phyloP scores from a whole-genome alignment of 2,888 invertebrate genomes.

The Hyalella azteca region DNA sequence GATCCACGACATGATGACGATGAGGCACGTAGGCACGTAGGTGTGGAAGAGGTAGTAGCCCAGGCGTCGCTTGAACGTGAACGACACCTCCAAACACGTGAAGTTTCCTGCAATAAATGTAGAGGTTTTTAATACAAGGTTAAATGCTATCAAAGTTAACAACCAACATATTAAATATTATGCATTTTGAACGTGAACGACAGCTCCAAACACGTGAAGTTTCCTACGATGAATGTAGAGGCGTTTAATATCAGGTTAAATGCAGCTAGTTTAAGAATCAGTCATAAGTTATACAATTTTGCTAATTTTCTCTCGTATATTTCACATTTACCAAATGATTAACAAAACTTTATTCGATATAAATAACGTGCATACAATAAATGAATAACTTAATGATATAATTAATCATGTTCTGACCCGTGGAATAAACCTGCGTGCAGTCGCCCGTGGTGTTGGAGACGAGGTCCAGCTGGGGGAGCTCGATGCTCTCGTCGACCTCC shows the following conservation, averaged over 20 bases:
- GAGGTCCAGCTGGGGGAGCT: slow-evolving; percentile 59
- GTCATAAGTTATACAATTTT: too few relatives aligned
- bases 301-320: too few relatives aligned
- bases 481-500: slow-evolving; percentile 87
- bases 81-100: slow-evolving; percentile 88
- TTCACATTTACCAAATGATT: too few relatives aligned
- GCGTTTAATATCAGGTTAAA: background rate
- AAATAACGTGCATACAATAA: too few relatives aligned
- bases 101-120: slow-evolving; percentile 74
- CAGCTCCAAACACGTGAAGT: background rate
- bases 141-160: too few relatives aligned
- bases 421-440: slow-evolving; percentile 59
- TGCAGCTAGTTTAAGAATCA: too few relatives aligned
- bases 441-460: slow-evolving; percentile 59
- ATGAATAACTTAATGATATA: too few relatives aligned
- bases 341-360: too few relatives aligned
- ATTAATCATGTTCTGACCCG: slow-evolving; percentile 58
- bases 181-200: background rate
- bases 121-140: too few relatives aligned
- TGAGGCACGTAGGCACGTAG: slow-evolving; percentile 90
- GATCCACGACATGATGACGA: slow-evolving; percentile 83
- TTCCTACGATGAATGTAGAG: background rate
- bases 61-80: slow-evolving; percentile 83
- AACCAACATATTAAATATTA: background rate
- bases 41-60: slow-evolving; percentile 93